phyloP scores from a whole-genome alignment of 1,140 invertebrate species.

The Aphis gossypii region DNA sequence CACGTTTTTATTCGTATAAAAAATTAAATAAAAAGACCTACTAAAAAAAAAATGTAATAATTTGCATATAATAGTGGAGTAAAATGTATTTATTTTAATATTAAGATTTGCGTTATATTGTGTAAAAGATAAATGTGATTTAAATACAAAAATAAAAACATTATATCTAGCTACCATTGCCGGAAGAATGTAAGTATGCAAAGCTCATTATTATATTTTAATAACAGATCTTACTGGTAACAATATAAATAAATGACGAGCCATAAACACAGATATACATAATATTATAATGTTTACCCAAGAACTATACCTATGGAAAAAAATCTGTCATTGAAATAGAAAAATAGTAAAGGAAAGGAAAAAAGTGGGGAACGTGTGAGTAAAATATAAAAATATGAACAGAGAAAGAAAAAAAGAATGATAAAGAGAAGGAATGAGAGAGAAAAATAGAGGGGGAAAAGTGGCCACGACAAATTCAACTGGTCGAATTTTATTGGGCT shows the following conservation, averaged over 20 bases:
- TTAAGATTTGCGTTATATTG: background rate
- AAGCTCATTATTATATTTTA: background rate
- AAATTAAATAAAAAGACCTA: background rate
- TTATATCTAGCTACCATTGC: background rate
- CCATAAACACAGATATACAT: background rate
- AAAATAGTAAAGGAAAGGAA: background rate
- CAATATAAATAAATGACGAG: background rate
- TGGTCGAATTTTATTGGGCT: constrained; percentile 54
- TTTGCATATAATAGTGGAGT: background rate
- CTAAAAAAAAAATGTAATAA: background rate
- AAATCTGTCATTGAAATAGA: background rate
- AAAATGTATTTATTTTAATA: background rate
- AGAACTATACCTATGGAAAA: background rate
- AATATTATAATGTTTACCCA: background rate
- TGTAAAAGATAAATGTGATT: background rate
- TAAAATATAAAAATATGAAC: background rate
- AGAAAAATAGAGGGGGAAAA: background rate
- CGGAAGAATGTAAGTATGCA: background rate
- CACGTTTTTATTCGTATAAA: background rate
- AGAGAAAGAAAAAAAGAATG: background rate
- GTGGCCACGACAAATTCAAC: constrained; percentile 43
- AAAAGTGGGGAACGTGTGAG: background rate
- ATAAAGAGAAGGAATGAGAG: background rate
- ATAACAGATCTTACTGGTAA: background rate
- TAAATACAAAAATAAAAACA: background rate